These are phyloP conservation scores for Dryas iulia DNA, from an alignment of 1,140 invertebrate genomes.

Conservation along the genomic window DNA sequence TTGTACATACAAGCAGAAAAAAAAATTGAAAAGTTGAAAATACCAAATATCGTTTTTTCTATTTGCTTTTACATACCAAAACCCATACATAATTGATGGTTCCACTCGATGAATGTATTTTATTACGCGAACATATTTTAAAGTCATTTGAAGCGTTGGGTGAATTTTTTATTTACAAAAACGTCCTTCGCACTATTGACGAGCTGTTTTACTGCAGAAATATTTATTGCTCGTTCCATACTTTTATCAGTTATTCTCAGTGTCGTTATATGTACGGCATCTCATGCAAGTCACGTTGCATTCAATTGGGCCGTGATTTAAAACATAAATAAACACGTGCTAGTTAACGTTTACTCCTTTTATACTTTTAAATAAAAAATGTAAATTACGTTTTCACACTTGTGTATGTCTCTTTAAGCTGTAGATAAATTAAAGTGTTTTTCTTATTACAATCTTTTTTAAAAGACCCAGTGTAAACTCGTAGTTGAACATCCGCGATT, in stretches of 20 bases:
- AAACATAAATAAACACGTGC: neutral
- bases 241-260: constrained; percentile 23
- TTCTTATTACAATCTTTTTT: neutral
- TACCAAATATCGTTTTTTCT: too few species aligned
- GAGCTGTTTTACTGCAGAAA: constrained; percentile 19
- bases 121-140: constrained; percentile 18
- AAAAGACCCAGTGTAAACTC: neutral
- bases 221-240: constrained; percentile 24
- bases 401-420: too few species aligned
- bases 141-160: constrained; percentile 1
- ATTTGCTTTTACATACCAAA: too few species aligned
- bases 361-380: constrained; percentile 4
- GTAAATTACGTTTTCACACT: neutral
- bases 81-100: constrained; percentile 11
- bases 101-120: constrained; percentile 16
- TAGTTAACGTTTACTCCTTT: neutral
- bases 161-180: constrained; percentile 24
- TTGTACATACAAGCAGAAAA: too few species aligned
- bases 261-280: constrained; percentile 9
- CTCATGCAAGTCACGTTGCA: constrained; percentile 24
- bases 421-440: too few species aligned
- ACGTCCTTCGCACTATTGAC: constrained; percentile 15
- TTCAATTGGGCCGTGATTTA: neutral
- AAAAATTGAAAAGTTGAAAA: too few species aligned
- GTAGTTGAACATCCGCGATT: too few species aligned